phyloP scores from a whole-genome alignment of 2,888 invertebrate genomes.

The Ptycholaimellus sp. region DNA sequence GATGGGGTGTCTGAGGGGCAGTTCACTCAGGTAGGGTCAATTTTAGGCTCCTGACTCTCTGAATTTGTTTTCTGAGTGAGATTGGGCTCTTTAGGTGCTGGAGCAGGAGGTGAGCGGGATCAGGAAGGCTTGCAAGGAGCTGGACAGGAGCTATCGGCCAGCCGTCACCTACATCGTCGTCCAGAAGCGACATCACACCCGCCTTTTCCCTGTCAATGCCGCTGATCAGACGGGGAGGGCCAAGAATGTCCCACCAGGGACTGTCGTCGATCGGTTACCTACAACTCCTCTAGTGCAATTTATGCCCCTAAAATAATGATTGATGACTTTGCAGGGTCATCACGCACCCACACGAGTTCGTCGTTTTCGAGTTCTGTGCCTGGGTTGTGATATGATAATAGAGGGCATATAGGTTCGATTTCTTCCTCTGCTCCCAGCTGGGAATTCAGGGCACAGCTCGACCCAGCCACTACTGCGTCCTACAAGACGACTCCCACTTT shows the following conservation, averaged over 20 bases:
- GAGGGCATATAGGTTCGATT: slow-evolving; percentile 5
- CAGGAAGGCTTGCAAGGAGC: not conserved
- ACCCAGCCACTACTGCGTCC: too few species aligned
- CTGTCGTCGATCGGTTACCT: too few species aligned
- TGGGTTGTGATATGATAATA: too few species aligned
- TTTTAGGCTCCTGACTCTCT: too few species aligned
- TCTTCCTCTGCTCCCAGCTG: slow-evolving; percentile 4
- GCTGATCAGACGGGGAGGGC: slow-evolving; percentile 3
- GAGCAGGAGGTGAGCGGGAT: not conserved
- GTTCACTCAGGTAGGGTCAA: slow-evolving; percentile 8
- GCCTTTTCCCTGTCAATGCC: slow-evolving; percentile 6
- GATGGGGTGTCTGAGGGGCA: slow-evolving; percentile 10
- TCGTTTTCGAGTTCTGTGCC: too few species aligned
- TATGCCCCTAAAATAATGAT: too few species aligned
- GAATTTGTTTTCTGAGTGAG: too few species aligned
- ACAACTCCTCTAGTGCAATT: too few species aligned
- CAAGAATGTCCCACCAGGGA: slow-evolving; percentile 7
- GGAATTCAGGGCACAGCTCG: too few species aligned
- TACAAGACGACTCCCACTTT: too few species aligned
- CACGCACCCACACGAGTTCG: slow-evolving; percentile 2
- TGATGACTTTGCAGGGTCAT: not conserved
- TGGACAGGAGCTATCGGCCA: not conserved
- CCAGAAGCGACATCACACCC: slow-evolving; percentile 10
- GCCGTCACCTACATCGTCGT: slow-evolving; percentile 8
- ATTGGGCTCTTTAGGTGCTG: too few species aligned